Base-by-base conservation (phyloP, 2,113 vertebrate species). In the Odontophorus gujanensis region DNA sequence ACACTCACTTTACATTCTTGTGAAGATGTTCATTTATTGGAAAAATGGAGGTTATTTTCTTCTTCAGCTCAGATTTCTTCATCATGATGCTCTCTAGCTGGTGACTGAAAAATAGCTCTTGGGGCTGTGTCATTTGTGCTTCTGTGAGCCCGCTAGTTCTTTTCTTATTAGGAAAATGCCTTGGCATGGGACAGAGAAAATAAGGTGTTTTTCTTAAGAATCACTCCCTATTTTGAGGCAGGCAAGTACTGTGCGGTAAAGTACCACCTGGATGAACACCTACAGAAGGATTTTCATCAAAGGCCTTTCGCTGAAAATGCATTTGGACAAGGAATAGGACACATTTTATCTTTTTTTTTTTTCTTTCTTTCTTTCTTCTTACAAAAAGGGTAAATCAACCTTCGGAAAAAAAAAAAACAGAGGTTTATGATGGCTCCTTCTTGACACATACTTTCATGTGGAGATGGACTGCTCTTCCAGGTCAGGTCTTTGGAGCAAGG, bases 11-110 rank as follows among this genome's bases (percentile, higher is more conserved):
- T 59, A 77, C 63, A 71, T 93, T 94, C 68, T 69, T 45, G 59
- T 42, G n/a, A 92, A 91, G 61, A 86, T 88, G 72, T 95, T 92
- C 25, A 75, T 89, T 96, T 95, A 85, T 91, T 75, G 69, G 91
- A 62, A 95, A 95, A 95, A 93, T 83, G 22, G 75, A 89, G 75
- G 68, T 90, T 92, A 91, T 95, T 96, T 96, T 95, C 91, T 95
- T 96, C 72, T 91, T 84, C 76, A 74, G 72, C 59, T 87, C 80
- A 57, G 89, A 95, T 92, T 95, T 89, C 92, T 95, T 95, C 79
- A 67, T 74, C 61, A 47, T 3, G 55, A 57, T 77, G 72, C 93
- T 95, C 85, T 87, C 47, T 65, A 85, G 81, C n/a, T 91, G 71
- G 79, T 67, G 68, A 43, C 55, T 89, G 81, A 93, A 95, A 96